These are phyloP conservation scores for Pachymerium ferrugineum DNA, from an alignment of 2,888 invertebrate genomes.

Conservation along the genomic window DNA sequence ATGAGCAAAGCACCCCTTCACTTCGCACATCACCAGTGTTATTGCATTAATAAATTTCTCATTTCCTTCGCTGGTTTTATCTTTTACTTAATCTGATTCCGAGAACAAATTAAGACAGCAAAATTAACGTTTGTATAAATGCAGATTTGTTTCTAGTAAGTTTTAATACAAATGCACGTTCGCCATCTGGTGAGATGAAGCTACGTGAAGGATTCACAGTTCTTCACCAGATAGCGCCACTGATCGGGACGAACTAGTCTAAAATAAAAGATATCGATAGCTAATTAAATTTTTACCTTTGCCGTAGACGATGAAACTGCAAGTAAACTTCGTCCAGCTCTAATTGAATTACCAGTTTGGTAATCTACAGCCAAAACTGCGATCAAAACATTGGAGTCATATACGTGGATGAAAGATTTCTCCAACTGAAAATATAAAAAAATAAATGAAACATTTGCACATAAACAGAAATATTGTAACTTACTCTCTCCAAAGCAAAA, in stretches of 20 bases:
- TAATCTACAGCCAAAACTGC: conserved; percentile 26
- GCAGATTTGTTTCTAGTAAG: background rate
- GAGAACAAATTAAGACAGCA: background rate
- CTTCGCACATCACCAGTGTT: background rate
- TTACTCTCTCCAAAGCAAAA: background rate
- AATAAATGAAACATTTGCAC: background rate
- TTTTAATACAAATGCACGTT: background rate
- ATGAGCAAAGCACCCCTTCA: background rate
- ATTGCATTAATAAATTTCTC: conserved; percentile 21
- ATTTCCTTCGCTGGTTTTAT: background rate
- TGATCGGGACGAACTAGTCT: too few relatives aligned
- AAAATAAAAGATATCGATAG: too few relatives aligned
- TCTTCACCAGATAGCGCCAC: background rate
- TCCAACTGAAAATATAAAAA: conserved; percentile 16
- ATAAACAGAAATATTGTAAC: background rate
- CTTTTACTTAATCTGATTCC: background rate
- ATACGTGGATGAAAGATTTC: background rate
- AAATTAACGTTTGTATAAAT: background rate
- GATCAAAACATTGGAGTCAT: conserved; percentile 5
- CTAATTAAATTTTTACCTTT: background rate
- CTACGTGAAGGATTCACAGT: background rate
- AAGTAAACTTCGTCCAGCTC: conserved; percentile 33
- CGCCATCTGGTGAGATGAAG: background rate
- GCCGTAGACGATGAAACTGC: background rate
- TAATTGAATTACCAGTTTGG: background rate